Evolutionary conservation across 1,140 invertebrate species (phyloP).

Genomic region (Macrobrachium nipponense): DNA sequence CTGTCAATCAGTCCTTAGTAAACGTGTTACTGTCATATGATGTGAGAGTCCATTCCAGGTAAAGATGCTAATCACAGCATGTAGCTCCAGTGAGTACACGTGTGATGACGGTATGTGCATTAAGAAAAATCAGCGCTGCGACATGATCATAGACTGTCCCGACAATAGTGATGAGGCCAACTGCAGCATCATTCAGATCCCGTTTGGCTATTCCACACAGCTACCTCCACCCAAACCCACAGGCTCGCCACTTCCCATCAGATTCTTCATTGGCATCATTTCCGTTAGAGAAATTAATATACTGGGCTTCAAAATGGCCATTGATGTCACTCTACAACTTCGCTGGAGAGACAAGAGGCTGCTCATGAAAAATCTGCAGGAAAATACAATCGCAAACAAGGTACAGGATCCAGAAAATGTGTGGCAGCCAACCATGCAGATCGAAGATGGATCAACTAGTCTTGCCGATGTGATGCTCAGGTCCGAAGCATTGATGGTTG

Average conservation of each 20-base stretch:
- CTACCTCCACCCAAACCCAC: neutral
- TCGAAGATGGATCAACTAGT: conserved; percentile 30
- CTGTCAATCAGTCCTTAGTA: too few relatives aligned
- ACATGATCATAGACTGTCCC: conserved; percentile 60
- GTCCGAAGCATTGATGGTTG: conserved; percentile 6
- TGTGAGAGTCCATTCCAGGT: neutral
- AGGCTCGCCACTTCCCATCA: neutral
- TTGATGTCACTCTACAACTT: conserved; percentile 13
- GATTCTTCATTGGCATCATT: conserved; percentile 7
- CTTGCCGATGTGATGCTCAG: conserved; percentile 23
- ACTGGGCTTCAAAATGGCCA: conserved; percentile 15
- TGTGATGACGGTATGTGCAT: conserved; percentile 65
- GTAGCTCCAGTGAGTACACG: conserved; percentile 60
- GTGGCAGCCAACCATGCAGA: conserved; percentile 18
- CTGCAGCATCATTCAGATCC: neutral
- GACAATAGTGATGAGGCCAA: conserved; percentile 6
- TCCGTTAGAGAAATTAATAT: conserved; percentile 17
- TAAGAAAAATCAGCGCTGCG: conserved; percentile 53
- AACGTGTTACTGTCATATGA: neutral
- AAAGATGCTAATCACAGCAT: conserved; percentile 2
- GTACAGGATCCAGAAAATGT: conserved; percentile 21
- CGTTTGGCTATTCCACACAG: neutral
- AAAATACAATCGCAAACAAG: conserved; percentile 1
- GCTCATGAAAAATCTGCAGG: conserved; percentile 12
- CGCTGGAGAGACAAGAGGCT: conserved; percentile 12